Evolutionary conservation across 2,888 invertebrate species (phyloP).

Genomic region (Parthenolecanium corni): DNA sequence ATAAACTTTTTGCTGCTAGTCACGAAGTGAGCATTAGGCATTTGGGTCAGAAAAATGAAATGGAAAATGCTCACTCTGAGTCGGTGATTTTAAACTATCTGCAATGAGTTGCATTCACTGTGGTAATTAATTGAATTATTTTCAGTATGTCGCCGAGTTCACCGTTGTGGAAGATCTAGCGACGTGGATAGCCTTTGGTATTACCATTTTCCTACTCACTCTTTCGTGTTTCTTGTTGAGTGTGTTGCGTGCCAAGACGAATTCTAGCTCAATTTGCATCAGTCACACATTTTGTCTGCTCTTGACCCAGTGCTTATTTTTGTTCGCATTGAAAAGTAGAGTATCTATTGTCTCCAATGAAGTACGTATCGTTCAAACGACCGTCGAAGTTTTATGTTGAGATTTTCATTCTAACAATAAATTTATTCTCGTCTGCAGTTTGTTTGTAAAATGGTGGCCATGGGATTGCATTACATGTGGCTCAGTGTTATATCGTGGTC

Average conservation of each 20-base stretch:
- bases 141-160: constrained; percentile 70
- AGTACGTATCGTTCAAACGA: constrained; percentile 41
- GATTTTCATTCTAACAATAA: not conserved
- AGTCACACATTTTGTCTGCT: constrained; percentile 86
- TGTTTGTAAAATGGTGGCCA: constrained; percentile 77
- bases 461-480: constrained; percentile 88
- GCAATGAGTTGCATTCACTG: not conserved
- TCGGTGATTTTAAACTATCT: not conserved
- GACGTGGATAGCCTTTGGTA: constrained; percentile 76
- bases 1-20: not conserved
- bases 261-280: constrained; percentile 87
- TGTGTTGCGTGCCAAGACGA: constrained; percentile 72
- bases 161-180: constrained; percentile 73
- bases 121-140: constrained; percentile 32
- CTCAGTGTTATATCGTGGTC: constrained; percentile 82
- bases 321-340: constrained; percentile 75
- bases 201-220: constrained; percentile 68
- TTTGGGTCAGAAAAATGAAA: not conserved
- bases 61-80: not conserved
- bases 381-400: not conserved
- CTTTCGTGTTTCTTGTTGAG: constrained; percentile 69
- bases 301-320: constrained; percentile 69
- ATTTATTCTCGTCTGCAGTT: constrained; percentile 28
- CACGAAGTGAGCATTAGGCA: not conserved
- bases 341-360: constrained; percentile 69